Evolutionary conservation across 2,888 invertebrate genomes (phyloP), one percentile per base, ranked within the genome.

Genomic region (Celastrina argiolus): DNA sequence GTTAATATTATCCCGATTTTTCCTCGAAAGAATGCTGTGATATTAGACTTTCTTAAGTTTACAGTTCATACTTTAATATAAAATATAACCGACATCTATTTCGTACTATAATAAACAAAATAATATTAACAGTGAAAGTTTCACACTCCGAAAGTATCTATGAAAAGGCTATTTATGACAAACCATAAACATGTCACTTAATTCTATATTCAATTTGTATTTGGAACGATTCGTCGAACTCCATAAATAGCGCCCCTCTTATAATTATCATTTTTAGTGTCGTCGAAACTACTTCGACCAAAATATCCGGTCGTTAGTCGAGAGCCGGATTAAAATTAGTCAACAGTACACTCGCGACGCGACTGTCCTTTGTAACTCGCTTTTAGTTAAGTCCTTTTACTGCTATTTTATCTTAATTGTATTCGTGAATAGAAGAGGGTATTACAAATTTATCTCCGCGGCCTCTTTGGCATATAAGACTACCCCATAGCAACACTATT

Each of bases 281-380:
- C 82, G 80, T 80, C 81, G 78, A 79, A 81, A 83, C 78, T 82
- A 81, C 82, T 82, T 81, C 79, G 73, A 76, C 84, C 80, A 84
- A 88, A 88, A 88, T 88, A 88, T 77, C 79, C 80, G 77, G 81
- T 78, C 83, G 83, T 84, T 83, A 82, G 81, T 77, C 77, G 78
- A 73, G 76, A 79, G 78, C 76, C 70, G 75, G 79, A 82, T 83
- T 86, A 82, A 83, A 87, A 87, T 87, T 87, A 85, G 84, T 84
- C 78, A 79, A 78, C 79, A 26, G 56, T 56, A 3, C 3, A 61
- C 56, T 26, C n/a, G 31, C 31, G 31, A 58, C 31, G 58, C 28
- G 58, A 58, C 58, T 7, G 4, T 34, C 16, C 59, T 31, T 59
- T 59, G 34, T 51, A 51, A 18, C 45, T 45, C 22, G 51, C 22